Evolutionary conservation across 2,888 invertebrate genomes (phyloP).

Genomic region (Himalopsyche anomala): DNA sequence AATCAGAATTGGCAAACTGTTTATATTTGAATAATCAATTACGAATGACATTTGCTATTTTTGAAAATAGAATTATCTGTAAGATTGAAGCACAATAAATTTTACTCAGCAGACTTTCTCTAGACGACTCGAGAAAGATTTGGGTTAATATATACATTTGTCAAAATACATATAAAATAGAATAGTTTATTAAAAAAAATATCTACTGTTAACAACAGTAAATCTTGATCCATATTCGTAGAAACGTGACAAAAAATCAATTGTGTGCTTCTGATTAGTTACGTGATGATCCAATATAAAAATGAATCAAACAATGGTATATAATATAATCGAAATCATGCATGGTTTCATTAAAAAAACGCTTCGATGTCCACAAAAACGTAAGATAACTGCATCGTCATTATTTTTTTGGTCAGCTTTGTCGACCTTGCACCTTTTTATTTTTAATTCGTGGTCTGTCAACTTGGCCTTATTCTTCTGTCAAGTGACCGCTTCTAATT

Average conservation of each 20-base stretch:
- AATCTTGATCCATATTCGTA: background rate
- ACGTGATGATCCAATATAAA: background rate
- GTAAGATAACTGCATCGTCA: conserved; percentile 21
- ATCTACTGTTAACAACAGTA: background rate
- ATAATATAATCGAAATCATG: background rate
- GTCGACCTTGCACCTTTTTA: conserved; percentile 17
- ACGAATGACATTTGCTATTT: no score
- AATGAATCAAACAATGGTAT: background rate
- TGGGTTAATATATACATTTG: no score
- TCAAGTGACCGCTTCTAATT: background rate
- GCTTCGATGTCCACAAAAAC: background rate
- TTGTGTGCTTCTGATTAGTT: conserved; percentile 18
- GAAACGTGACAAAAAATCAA: conserved; percentile 21
- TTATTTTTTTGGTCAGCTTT: conserved; percentile 17
- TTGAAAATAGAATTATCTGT: no score
- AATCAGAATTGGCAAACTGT: no score
- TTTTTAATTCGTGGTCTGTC: background rate
- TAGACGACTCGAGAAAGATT: no score
- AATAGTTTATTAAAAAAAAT: no score
- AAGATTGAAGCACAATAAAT: no score
- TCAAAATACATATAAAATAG: no score
- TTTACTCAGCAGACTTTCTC: no score
- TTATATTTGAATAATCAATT: no score
- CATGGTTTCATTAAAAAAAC: background rate
- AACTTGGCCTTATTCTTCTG: conserved; percentile 22